These are phyloP conservation scores for Arenaria interpres DNA, from an alignment of 2,113 vertebrate genomes.

Conservation along the genomic window DNA sequence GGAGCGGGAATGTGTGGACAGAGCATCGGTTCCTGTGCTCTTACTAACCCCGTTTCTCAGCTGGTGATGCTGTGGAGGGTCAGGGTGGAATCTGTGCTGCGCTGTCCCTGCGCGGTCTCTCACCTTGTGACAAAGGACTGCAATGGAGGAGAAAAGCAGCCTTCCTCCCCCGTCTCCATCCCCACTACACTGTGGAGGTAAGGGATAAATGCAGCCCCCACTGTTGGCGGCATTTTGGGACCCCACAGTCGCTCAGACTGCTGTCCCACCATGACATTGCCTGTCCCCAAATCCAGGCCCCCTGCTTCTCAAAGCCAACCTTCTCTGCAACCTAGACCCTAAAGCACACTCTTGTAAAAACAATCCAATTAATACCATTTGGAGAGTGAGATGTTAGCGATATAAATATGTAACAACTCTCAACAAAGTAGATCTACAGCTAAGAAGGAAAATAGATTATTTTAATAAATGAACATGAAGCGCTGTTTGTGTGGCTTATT, in stretches of 20 bases:
- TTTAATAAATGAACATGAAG: constrained; percentile 36
- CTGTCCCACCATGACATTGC: no score
- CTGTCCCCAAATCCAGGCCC: not conserved
- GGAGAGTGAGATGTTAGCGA: not conserved
- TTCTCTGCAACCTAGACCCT: no score
- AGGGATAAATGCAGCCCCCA: not conserved
- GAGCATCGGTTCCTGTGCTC: not conserved
- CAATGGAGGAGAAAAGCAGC: not conserved
- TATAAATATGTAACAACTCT: not conserved
- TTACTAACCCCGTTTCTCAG: rapidly evolving
- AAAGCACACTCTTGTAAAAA: not conserved
- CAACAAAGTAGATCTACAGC: not conserved
- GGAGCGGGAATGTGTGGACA: not conserved
- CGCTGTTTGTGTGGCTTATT: not conserved
- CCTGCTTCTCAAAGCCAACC: not conserved
- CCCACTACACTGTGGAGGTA: not conserved
- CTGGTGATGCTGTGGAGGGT: rapidly evolving
- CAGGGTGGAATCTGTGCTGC: not conserved
- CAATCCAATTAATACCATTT: not conserved
- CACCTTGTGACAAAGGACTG: not conserved
- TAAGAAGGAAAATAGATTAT: not conserved
- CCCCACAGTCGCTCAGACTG: not conserved
- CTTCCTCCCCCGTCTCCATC: not conserved
- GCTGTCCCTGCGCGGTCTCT: not conserved
- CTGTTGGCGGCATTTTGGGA: not conserved